Conservation (phyloP, 1,140 invertebrate species). For the Monochamus saltuarius region DNA sequence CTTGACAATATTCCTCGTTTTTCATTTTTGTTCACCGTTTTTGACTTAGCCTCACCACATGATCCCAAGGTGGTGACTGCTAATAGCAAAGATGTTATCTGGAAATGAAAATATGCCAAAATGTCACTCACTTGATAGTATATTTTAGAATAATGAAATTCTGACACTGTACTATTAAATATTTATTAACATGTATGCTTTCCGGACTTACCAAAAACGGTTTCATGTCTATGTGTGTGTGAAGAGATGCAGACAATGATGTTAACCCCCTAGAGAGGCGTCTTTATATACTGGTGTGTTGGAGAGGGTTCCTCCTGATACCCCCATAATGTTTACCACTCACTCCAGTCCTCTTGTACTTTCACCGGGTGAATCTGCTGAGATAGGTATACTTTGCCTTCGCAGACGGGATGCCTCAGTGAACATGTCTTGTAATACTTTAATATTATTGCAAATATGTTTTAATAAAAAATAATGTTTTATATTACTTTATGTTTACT, state of each 20-base stretch:
- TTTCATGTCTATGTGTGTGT: slow-evolving; percentile 38
- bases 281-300: slow-evolving; percentile 38
- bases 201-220: slow-evolving; percentile 41
- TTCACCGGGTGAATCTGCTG: slow-evolving; percentile 15
- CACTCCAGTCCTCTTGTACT: neutral
- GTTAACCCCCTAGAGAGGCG: slow-evolving; percentile 38
- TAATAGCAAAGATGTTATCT: slow-evolving; percentile 41
- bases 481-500: no score
- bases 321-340: slow-evolving; percentile 10
- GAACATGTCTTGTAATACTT: slow-evolving; percentile 1
- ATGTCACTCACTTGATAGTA: neutral
- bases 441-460: no score
- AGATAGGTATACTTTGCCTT: neutral
- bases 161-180: no score
- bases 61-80: slow-evolving; percentile 36
- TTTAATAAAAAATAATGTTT: no score
- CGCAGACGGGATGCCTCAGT: slow-evolving; percentile 1
- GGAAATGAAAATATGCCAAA: slow-evolving; percentile 17
- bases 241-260: slow-evolving; percentile 36
- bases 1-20: slow-evolving; percentile 44
- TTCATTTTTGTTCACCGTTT: slow-evolving; percentile 36
- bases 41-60: slow-evolving; percentile 36
- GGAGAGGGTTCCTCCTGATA: slow-evolving; percentile 37
- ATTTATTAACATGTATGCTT: neutral
- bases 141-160: neutral